Conservation (phyloP, 2,888 invertebrate genomes). For the Copidosoma aretas region DNA sequence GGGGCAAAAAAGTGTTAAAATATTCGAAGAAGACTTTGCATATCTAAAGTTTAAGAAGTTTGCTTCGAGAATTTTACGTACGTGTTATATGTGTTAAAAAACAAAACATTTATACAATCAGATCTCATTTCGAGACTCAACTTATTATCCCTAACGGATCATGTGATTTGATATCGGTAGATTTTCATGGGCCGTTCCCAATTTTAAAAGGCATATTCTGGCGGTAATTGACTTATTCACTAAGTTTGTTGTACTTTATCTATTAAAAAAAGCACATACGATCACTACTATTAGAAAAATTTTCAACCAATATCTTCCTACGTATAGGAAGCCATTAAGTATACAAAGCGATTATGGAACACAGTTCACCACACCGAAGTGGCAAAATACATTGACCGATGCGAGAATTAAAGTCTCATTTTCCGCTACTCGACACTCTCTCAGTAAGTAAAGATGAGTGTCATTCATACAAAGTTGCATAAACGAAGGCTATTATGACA, state of each 20-base stretch:
- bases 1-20: conserved; percentile 5
- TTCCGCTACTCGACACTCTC: conserved; percentile 5
- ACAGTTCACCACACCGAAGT: conserved; percentile 12
- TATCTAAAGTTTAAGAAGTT: background rate
- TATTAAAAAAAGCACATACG: too few relatives aligned
- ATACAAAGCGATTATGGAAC: conserved; percentile 19
- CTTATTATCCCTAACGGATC: too few relatives aligned
- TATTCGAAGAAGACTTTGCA: conserved; percentile 9
- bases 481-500: background rate
- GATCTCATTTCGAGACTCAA: background rate
- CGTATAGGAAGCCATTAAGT: conserved; percentile 1
- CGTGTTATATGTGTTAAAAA: conserved; percentile 29
- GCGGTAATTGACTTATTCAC: too few relatives aligned
- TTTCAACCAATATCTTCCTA: conserved; percentile 29
- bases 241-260: too few relatives aligned
- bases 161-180: too few relatives aligned
- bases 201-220: too few relatives aligned
- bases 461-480: background rate
- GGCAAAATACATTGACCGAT: background rate
- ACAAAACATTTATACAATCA: conserved; percentile 16
- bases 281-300: too few relatives aligned
- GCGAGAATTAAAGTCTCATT: background rate
- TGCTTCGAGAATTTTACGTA: background rate
- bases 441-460: background rate
- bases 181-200: too few relatives aligned